phyloP scores from a whole-genome alignment of 2,113 vertebrate species.

The Hemiscyllium ocellatum region DNA sequence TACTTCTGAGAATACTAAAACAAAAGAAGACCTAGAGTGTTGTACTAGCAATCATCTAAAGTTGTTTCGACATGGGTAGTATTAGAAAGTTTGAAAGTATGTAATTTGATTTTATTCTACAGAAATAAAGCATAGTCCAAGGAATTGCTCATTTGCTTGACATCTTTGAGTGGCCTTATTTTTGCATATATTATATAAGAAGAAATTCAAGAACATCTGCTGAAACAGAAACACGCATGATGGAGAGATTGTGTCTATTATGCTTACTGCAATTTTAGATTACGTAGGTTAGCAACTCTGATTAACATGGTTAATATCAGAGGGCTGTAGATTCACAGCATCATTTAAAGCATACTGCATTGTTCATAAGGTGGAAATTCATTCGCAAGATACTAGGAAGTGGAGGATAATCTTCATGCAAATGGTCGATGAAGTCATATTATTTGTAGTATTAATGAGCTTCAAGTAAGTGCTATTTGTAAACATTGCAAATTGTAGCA shows the following conservation, averaged over 20 bases:
- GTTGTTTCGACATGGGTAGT: background rate
- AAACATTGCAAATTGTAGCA: background rate
- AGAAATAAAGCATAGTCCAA: background rate
- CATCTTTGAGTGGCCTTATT: background rate
- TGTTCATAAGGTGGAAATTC: background rate
- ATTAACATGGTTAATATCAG: background rate
- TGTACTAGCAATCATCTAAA: background rate
- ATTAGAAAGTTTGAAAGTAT: background rate
- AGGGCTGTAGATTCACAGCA: background rate
- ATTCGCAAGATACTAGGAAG: background rate
- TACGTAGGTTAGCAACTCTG: background rate
- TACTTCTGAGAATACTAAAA: background rate
- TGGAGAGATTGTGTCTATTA: background rate
- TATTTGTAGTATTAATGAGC: background rate
- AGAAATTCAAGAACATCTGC: background rate
- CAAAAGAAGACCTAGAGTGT: background rate
- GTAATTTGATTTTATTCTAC: background rate
- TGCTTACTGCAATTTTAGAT: background rate
- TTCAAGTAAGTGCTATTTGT: background rate
- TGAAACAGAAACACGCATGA: background rate
- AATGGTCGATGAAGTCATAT: background rate
- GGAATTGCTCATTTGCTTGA: background rate
- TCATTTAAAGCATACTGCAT: background rate
- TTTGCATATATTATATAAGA: background rate
- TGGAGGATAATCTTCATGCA: background rate